Evolutionary conservation across 2,113 vertebrate species (phyloP).

Genomic region (Thryonomys swinderianus): DNA sequence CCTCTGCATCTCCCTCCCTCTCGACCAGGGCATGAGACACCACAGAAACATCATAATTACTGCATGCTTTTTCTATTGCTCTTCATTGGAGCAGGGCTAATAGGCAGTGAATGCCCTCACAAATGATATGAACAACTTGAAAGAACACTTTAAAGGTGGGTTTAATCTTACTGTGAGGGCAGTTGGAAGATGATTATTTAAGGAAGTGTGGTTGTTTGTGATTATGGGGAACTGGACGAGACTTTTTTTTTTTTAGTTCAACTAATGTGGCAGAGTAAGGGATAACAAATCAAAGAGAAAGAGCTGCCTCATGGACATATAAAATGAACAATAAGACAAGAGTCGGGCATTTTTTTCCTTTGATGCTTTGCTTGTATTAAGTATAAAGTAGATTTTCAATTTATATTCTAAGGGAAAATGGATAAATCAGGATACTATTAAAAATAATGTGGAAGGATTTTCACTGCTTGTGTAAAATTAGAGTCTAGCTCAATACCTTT

Average conservation of each 20-base stretch:
- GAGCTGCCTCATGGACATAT: background rate
- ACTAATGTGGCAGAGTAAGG: background rate
- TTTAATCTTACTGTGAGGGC: slow-evolving; percentile 15
- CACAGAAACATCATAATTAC: background rate
- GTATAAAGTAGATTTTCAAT: slow-evolving; percentile 31
- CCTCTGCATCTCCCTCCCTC: fast-evolving
- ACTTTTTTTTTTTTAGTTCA: slow-evolving; percentile 52
- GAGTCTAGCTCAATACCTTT: slow-evolving; percentile 19
- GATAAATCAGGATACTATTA: slow-evolving; percentile 13
- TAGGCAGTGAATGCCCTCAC: background rate
- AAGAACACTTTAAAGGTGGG: slow-evolving; percentile 46
- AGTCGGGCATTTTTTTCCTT: slow-evolving; percentile 18
- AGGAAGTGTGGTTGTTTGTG: slow-evolving; percentile 12
- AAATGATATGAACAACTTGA: slow-evolving; percentile 20
- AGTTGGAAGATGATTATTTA: slow-evolving; percentile 10
- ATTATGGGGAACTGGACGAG: background rate
- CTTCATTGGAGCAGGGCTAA: slow-evolving; percentile 12
- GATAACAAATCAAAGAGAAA: slow-evolving; percentile 49
- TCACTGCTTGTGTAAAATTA: slow-evolving; percentile 28
- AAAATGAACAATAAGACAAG: background rate
- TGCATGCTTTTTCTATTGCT: background rate
- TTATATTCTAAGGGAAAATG: slow-evolving; percentile 9
- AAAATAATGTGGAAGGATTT: slow-evolving; percentile 36
- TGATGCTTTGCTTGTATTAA: background rate
- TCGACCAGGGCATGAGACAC: background rate